These are phyloP conservation scores for Hipposideros armiger DNA, from an alignment of 2,113 vertebrate species.

Conservation along the genomic window DNA sequence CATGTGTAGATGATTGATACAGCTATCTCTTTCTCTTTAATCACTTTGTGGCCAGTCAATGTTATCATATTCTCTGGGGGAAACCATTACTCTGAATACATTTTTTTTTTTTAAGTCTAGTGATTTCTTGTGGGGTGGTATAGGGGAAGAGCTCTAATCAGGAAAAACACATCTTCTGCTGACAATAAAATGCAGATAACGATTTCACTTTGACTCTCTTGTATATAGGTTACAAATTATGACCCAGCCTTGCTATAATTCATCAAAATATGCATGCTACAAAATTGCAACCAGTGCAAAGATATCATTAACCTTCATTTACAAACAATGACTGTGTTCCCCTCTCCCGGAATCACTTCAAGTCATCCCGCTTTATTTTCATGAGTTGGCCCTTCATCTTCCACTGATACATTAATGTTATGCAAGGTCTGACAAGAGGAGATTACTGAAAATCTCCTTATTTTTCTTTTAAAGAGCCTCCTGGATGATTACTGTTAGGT, in stretches of 20 bases:
- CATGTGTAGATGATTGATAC: background rate
- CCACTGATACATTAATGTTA: background rate
- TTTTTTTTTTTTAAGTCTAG: background rate
- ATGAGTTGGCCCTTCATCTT: slow-evolving; percentile 49
- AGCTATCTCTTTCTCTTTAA: slow-evolving; percentile 39
- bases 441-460: slow-evolving; percentile 49
- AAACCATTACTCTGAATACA: slow-evolving; percentile 55
- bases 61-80: background rate
- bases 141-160: background rate
- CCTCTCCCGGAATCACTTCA: slow-evolving; percentile 44
- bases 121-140: background rate
- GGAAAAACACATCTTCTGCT: background rate
- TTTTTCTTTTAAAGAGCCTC: slow-evolving; percentile 65
- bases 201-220: slow-evolving; percentile 56
- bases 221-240: slow-evolving; percentile 35
- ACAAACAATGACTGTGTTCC: slow-evolving; percentile 54
- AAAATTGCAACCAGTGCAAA: slow-evolving; percentile 57
- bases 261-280: background rate
- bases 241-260: slow-evolving; percentile 47
- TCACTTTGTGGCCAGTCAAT: background rate
- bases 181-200: slow-evolving; percentile 55
- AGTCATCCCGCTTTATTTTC: slow-evolving; percentile 64
- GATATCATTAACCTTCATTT: slow-evolving; percentile 68
- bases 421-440: background rate
- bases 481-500: background rate